Evolutionary conservation across 2,797 vertebrate species (phyloP).

Genomic region (Pangasius krempfi): DNA sequence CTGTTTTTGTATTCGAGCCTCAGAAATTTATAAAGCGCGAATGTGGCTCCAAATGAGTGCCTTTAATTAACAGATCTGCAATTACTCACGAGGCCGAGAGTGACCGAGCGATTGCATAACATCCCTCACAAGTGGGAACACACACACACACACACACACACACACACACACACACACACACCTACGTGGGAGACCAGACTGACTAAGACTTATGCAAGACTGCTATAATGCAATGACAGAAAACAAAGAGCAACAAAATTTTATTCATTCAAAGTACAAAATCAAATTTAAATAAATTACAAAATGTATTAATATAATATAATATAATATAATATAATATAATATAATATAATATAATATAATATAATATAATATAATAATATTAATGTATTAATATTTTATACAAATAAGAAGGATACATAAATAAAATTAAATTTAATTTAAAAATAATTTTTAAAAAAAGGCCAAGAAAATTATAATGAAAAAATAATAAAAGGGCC

Average conservation of each 20-base stretch:
- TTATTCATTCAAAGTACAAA: neutral
- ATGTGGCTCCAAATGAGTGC: conserved; percentile 26
- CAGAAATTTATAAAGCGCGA: neutral
- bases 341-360: no score
- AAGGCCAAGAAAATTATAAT: neutral
- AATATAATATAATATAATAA: no score
- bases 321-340: no score
- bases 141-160: conserved; percentile 34
- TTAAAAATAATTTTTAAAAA: neutral
- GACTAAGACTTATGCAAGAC: conserved; percentile 50
- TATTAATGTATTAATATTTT: no score
- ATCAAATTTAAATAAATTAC: neutral
- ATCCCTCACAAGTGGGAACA: conserved; percentile 25
- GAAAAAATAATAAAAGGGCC: neutral
- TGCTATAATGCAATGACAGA: conserved; percentile 35
- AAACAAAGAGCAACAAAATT: conserved; percentile 4
- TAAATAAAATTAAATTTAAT: neutral
- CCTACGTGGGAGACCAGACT: conserved; percentile 36
- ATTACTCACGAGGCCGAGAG: conserved; percentile 40
- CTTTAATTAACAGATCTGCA: conserved; percentile 45
- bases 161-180: conserved; percentile 20
- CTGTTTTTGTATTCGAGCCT: neutral
- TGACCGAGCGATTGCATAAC: conserved; percentile 37
- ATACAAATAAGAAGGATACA: neutral
- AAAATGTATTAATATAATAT: neutral